These are phyloP conservation scores for Yponomeuta plumbellus DNA, from an alignment of 2,888 invertebrate genomes.

Conservation along the genomic window DNA sequence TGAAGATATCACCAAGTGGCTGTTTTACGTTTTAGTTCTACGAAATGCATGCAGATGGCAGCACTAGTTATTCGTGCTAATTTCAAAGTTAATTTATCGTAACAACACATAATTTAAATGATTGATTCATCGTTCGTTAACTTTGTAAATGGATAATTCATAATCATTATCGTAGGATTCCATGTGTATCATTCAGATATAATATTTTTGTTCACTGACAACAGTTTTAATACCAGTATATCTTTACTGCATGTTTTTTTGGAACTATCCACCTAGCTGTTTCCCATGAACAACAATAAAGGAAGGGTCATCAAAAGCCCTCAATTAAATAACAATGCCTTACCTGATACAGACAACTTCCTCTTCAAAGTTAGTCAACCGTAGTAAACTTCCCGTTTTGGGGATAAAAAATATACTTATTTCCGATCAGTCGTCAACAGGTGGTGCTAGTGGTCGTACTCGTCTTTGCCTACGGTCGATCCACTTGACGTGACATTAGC, in stretches of 20 bases:
- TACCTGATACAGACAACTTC: constrained; percentile 2
- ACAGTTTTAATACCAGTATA: neutral
- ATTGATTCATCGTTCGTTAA: neutral
- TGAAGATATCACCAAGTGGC: constrained; percentile 25
- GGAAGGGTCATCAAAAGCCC: constrained; percentile 1
- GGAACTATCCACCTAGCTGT: neutral
- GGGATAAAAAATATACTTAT: constrained; percentile 10
- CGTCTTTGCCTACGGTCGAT: constrained; percentile 38
- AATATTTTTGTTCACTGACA: neutral
- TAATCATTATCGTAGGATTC: neutral
- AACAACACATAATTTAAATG: neutral
- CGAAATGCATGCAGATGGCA: neutral
- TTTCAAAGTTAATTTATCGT: neutral
- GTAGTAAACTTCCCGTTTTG: constrained; percentile 31
- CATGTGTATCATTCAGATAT: neutral
- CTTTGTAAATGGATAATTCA: neutral
- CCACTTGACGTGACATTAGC: constrained; percentile 54
- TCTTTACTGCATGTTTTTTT: neutral
- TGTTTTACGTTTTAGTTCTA: constrained; percentile 26
- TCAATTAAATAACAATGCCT: constrained; percentile 13
- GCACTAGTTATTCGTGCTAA: neutral
- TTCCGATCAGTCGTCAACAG: constrained; percentile 48
- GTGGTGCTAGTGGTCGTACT: constrained; percentile 58
- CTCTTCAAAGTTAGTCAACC: constrained; percentile 44
- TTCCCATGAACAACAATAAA: constrained; percentile 14